Percentiles rank a stretch among this genome's conserved stretches.
Evolutionary conservation across 2,113 vertebrate species (phyloP).

Genomic region (Ptyas mucosa): DNA sequence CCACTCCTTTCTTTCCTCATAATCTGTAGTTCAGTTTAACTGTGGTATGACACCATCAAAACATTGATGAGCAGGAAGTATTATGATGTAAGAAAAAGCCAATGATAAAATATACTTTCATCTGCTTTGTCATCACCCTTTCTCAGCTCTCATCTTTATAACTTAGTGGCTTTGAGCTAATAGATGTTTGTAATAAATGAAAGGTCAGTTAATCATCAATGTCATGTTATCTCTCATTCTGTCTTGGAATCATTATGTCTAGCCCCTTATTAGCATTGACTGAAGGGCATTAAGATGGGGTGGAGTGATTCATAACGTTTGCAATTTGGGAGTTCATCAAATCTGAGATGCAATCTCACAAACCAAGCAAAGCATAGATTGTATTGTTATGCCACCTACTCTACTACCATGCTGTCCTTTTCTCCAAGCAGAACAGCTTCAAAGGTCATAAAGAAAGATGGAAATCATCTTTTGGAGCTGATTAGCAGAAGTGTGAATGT

Average conservation of each 20-base stretch:
- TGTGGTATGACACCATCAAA: not conserved
- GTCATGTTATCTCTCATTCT: not conserved
- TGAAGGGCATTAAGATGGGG: not conserved
- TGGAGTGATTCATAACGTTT: not conserved
- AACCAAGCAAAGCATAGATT: not conserved
- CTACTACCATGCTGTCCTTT: not conserved
- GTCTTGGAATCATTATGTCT: not conserved
- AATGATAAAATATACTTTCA: not conserved
- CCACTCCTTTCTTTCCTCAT: not conserved
- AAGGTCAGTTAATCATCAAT: not conserved
- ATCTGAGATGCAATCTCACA: not conserved
- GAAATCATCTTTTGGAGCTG: not conserved
- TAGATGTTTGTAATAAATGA: not conserved
- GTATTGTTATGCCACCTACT: not conserved
- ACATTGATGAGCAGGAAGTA: not conserved
- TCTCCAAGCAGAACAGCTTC: not conserved
- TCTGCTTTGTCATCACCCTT: not conserved
- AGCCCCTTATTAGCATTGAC: not conserved
- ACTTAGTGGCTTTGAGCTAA: not conserved
- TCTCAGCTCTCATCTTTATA: not conserved
- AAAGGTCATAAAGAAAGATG: not conserved
- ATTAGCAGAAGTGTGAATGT: not conserved
- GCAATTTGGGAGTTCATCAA: not conserved
- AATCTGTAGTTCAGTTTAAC: not conserved
- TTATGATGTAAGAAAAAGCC: not conserved